phyloP scores from a whole-genome alignment of 2,888 invertebrate genomes.

The Herminia tarsipennalis region DNA sequence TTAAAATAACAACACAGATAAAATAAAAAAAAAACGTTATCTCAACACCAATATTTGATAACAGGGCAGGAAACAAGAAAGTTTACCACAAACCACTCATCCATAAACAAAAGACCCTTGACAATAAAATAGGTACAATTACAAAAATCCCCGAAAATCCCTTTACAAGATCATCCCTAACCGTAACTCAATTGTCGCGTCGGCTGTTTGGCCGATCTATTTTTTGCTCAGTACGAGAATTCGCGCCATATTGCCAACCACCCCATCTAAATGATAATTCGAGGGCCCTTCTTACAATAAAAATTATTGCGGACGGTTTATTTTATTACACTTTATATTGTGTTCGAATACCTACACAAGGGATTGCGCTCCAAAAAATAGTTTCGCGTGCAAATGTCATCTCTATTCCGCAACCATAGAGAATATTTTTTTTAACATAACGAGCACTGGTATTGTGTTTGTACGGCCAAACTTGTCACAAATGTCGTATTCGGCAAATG shows the following conservation, averaged over 20 bases:
- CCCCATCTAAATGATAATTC: conserved; percentile 85
- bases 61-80: conserved; percentile 9
- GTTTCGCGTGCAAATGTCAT: conserved; percentile 35
- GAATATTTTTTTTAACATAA: conserved; percentile 19
- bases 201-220: conserved; percentile 62
- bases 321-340: conserved; percentile 84
- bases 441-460: conserved; percentile 20
- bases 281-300: conserved; percentile 81
- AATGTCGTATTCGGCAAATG: conserved; percentile 61
- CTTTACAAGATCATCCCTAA: conserved; percentile 63
- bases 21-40: conserved; percentile 3
- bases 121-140: conserved; percentile 66
- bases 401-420: conserved; percentile 26
- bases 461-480: conserved; percentile 53
- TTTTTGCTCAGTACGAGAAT: conserved; percentile 65
- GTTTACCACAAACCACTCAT: conserved; percentile 38
- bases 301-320: conserved; percentile 84
- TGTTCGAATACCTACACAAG: conserved; percentile 67
- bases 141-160: conserved; percentile 57
- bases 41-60: neutral
- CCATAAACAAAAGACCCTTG: conserved; percentile 50
- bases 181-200: conserved; percentile 71
- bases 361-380: conserved; percentile 38
- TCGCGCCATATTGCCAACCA: conserved; percentile 78
- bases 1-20: neutral